A percentile compares a stretch with the other conserved stretches of the same genome.
These are phyloP conservation scores for Pycnomerus fuliginosus DNA, from an alignment of 2,888 invertebrate species.

Conservation along the genomic window DNA sequence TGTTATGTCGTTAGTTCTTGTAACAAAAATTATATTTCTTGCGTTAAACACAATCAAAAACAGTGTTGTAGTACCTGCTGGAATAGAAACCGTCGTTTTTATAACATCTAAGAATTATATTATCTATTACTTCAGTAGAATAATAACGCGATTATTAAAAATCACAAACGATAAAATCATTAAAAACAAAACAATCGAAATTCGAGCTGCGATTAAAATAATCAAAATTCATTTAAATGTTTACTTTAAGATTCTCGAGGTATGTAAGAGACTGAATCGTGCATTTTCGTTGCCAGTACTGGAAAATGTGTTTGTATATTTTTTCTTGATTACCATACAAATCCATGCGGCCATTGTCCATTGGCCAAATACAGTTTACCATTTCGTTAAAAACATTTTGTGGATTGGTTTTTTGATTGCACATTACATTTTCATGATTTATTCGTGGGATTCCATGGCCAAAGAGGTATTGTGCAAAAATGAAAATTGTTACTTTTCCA, in stretches of 20 bases:
- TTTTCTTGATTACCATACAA: constrained; percentile 1
- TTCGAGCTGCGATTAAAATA: not conserved
- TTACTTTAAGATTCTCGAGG: constrained; percentile 2
- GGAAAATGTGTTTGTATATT: constrained; percentile 4
- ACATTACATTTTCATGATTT: constrained; percentile 1
- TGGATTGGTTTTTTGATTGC: not conserved
- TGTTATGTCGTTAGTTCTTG: not conserved
- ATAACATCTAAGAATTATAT: constrained; percentile 7
- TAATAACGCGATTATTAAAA: constrained; percentile 4
- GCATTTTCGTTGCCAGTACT: constrained; percentile 7
- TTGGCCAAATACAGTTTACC: not conserved
- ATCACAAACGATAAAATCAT: not conserved
- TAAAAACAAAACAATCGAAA: not conserved
- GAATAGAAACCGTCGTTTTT: constrained; percentile 2
- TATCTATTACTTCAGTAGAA: constrained; percentile 2
- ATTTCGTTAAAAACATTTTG: not conserved
- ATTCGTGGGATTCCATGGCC: constrained; percentile 9
- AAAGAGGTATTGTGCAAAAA: constrained; percentile 10
- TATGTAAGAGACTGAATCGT: constrained; percentile 3
- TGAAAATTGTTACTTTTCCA: not conserved
- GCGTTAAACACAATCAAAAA: not conserved
- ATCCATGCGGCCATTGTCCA: not conserved
- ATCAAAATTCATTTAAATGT: constrained; percentile 3
- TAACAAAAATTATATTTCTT: not conserved
- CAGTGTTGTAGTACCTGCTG: not conserved